phyloP scores from a whole-genome alignment of 2,797 vertebrate genomes.

The Presbytis comata region DNA sequence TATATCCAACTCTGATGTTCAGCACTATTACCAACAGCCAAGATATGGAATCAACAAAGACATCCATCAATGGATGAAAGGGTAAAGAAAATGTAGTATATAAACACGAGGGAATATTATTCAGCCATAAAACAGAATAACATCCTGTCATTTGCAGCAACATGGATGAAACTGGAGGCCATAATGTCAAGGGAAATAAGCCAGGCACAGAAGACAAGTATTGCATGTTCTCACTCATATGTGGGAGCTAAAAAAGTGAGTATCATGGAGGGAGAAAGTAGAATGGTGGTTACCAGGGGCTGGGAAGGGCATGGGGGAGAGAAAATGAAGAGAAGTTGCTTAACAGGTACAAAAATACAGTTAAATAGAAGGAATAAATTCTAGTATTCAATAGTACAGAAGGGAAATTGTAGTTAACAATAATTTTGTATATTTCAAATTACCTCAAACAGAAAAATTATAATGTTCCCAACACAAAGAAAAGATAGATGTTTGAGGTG shows the following conservation, averaged over 20 bases:
- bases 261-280: background rate
- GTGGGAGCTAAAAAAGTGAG: background rate
- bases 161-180: background rate
- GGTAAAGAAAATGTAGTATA: background rate
- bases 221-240: background rate
- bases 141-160: background rate
- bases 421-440: background rate
- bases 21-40: background rate
- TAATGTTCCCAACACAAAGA: background rate
- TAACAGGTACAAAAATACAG: background rate
- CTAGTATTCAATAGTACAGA: background rate
- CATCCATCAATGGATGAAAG: background rate
- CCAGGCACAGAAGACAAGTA: background rate
- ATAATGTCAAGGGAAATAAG: background rate
- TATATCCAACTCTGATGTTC: background rate
- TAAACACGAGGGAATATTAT: background rate
- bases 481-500: background rate
- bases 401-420: background rate
- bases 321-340: background rate
- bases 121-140: background rate
- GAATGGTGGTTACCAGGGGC: background rate
- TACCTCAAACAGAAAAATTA: background rate
- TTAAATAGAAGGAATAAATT: background rate
- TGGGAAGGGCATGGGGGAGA: background rate
- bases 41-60: background rate